Base-by-base conservation (phyloP, 2,888 invertebrate genomes). In the Choreutis nemorana region DNA sequence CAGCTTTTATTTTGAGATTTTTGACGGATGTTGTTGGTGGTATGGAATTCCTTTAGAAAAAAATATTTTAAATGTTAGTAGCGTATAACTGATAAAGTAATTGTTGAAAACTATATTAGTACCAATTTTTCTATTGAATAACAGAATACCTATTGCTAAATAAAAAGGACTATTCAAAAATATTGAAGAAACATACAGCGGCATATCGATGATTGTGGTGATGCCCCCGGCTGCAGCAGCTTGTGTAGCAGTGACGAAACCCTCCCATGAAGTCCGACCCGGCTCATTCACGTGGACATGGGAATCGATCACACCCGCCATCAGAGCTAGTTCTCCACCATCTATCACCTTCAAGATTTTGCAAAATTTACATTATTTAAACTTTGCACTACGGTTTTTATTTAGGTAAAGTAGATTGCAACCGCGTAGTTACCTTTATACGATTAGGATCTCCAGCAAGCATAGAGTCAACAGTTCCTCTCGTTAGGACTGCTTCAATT, bases 251-350 rank as follows among this genome's bases (percentile, higher is more conserved):
- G 84, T 83, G 22, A 68, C 68, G 58, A 85, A 89, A 9, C 87
- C 87, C 62, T 89, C 88, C 87, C 87, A 87, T 14, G 86, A 82
- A 3, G 83, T 84, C 29, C 87, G 77, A 1, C 87, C 87, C 3
- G 87, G 87, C 49, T 87, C 87, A 43, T 87, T 87, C 1, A 87
- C 82, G 41, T 88, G 87, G 5, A 88, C 87, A 48, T 88, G 87
- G 0, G 85, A 81, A 55, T 88, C 88, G 14, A 88, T 84, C 2
- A 88, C 65, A 1, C 87, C 88, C 0, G 87, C 81, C 83, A 87
- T 82, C 14, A 88, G 41, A 2, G 57, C 64, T 28, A 49, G 28
- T 3, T 55, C 44, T 0, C 56, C 59, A 1, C 62, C 65, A 30
- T 65, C 63, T 4, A 59, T 39, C 18, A 66, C 52, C 65, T 65